Percentiles rank a stretch among this genome's conserved stretches.
Conservation (phyloP, 2,888 invertebrate species). For the Stenodema calcarata region DNA sequence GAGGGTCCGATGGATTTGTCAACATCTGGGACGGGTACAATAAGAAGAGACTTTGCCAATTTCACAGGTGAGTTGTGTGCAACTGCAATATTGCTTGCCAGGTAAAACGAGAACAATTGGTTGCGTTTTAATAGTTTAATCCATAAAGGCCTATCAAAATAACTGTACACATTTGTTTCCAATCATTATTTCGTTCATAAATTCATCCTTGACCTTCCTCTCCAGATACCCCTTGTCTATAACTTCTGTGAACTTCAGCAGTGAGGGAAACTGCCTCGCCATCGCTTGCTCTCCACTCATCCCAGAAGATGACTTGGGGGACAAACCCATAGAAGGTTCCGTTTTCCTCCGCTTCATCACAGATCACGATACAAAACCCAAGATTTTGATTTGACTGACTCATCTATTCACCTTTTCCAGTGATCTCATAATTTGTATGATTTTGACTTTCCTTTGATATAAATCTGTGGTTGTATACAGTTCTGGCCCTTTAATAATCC, state of each 20-base stretch:
- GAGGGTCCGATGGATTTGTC: conserved; percentile 41
- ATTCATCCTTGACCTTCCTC: too few relatives aligned
- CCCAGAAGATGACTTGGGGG: neutral
- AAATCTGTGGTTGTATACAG: too few relatives aligned
- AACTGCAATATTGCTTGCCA: too few relatives aligned
- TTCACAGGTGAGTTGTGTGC: conserved; percentile 19
- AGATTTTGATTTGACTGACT: neutral
- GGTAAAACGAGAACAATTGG: too few relatives aligned
- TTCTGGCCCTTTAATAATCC: too few relatives aligned
- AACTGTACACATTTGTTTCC: too few relatives aligned
- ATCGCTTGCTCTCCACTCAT: conserved; percentile 38
- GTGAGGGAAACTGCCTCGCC: conserved; percentile 10
- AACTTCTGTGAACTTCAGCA: conserved; percentile 30
- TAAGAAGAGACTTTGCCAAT: conserved; percentile 43
- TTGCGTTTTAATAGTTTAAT: too few relatives aligned
- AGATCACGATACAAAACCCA: conserved; percentile 24
- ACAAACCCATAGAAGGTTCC: neutral
- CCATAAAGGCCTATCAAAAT: too few relatives aligned
- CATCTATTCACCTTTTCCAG: too few relatives aligned
- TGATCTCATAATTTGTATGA: too few relatives aligned
- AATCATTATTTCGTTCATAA: too few relatives aligned
- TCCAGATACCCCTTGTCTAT: conserved; percentile 29
- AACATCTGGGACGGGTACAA: conserved; percentile 46
- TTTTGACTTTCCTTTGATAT: too few relatives aligned
- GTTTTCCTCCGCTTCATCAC: conserved; percentile 16